These are phyloP conservation scores for Drosophila funebris DNA, from an alignment of 1,140 invertebrate species.

Conservation along the genomic window DNA sequence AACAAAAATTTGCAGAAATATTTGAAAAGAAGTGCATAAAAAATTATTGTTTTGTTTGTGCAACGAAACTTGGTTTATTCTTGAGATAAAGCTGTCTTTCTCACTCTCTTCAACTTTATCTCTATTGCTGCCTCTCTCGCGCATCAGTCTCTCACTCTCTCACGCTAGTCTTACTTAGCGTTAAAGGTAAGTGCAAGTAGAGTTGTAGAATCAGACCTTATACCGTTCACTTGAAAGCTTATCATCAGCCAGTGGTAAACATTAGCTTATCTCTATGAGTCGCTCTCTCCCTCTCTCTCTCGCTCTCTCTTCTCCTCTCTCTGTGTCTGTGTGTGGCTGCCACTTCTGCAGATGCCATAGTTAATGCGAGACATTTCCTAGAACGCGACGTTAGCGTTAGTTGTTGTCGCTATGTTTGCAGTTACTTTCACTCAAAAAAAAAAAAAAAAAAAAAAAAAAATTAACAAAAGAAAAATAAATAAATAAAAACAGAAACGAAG, in stretches of 20 bases:
- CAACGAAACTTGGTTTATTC: not conserved
- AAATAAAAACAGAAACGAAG: conserved; percentile 15
- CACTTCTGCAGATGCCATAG: conserved; percentile 22
- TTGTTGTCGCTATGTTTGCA: conserved; percentile 46
- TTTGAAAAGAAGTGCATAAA: conserved; percentile 12
- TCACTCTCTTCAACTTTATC: not conserved
- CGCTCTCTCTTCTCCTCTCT: not conserved
- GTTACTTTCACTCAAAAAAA: conserved; percentile 47
- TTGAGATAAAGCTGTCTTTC: not conserved
- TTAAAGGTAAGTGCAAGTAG: conserved; percentile 64
- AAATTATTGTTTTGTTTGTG: conserved; percentile 2
- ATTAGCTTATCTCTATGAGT: conserved; percentile 33
- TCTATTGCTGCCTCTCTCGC: not conserved
- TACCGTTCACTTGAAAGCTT: conserved; percentile 33
- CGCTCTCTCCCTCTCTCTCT: not conserved
- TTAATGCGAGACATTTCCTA: conserved; percentile 37
- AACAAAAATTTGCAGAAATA: not conserved
- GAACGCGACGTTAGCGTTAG: conserved; percentile 32
- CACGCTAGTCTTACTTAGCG: conserved; percentile 22
- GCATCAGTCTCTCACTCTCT: too few species aligned
- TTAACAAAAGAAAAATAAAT: conserved; percentile 30
- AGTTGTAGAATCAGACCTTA: too few species aligned
- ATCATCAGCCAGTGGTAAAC: conserved; percentile 57
- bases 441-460: conserved; percentile 22
- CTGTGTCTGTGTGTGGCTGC: conserved; percentile 1